Percentiles rank a stretch among this genome's conserved stretches.
These are phyloP conservation scores for Drosophila mojavensis DNA, from an alignment of 1,140 invertebrate genomes.

Conservation along the genomic window DNA sequence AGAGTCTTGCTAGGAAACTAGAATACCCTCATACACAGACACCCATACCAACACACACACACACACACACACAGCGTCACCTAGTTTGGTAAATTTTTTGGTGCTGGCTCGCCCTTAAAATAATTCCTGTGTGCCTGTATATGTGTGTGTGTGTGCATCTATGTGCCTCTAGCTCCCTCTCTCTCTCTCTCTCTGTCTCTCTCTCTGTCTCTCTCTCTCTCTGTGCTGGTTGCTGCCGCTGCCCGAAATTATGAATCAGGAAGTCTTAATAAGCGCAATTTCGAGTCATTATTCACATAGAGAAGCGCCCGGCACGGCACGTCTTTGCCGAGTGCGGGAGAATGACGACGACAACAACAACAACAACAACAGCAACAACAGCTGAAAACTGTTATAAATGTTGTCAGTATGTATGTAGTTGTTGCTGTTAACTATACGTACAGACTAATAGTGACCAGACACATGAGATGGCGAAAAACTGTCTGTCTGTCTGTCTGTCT, in stretches of 20 bases:
- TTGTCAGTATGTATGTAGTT: constrained; percentile 15
- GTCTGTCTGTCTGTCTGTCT: not conserved
- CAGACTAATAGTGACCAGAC: constrained; percentile 13
- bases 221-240: constrained; percentile 29
- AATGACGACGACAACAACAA: not conserved
- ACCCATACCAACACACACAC: constrained; percentile 5
- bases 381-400: constrained; percentile 16
- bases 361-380: no score
- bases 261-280: constrained; percentile 83
- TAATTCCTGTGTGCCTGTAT: not conserved
- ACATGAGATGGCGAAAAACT: constrained; percentile 12
- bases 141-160: constrained; percentile 6
- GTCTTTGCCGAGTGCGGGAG: constrained; percentile 35
- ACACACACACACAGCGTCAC: not conserved
- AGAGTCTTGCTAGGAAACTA: not conserved
- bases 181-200: no score
- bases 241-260: constrained; percentile 78
- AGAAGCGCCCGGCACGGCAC: constrained; percentile 54
- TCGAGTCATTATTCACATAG: constrained; percentile 78
- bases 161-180: no score
- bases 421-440: not conserved
- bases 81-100: not conserved
- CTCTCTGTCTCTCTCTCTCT: no score
- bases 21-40: constrained; percentile 7
- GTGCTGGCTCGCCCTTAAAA: constrained; percentile 27